Evolutionary conservation across 2,888 invertebrate genomes (phyloP).

Genomic region (Aphidius colemani): DNA sequence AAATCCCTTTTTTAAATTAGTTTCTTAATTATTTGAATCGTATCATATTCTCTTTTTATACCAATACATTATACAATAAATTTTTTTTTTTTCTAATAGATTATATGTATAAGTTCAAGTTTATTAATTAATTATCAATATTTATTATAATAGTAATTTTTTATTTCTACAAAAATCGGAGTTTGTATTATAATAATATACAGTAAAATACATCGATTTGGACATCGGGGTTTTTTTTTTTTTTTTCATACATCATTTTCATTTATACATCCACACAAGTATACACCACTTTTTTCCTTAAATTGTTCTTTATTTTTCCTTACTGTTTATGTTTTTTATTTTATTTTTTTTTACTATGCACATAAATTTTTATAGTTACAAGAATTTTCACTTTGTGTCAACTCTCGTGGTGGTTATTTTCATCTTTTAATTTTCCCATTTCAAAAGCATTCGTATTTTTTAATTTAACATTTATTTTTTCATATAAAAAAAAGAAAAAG

Average conservation of each 20-base stretch:
- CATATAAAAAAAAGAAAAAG: not conserved
- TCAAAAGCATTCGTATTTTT: no score
- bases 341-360: constrained; percentile 38
- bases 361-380: constrained; percentile 7
- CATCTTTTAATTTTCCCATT: constrained; percentile 3
- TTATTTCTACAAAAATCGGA: constrained; percentile 50
- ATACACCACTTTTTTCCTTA: constrained; percentile 22
- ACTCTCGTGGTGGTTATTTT: not conserved
- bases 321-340: constrained; percentile 21
- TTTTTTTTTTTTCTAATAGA: constrained; percentile 21
- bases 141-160: constrained; percentile 34
- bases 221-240: constrained; percentile 39
- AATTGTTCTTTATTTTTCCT: constrained; percentile 23
- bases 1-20: no score
- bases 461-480: no score
- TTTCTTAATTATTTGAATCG: constrained; percentile 6
- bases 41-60: constrained; percentile 20
- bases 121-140: constrained; percentile 27
- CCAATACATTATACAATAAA: constrained; percentile 25
- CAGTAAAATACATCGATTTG: constrained; percentile 56
- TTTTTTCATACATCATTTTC: constrained; percentile 30
- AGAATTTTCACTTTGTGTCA: no score
- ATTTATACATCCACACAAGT: constrained; percentile 33
- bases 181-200: constrained; percentile 45
- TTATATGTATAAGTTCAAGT: constrained; percentile 12